phyloP scores from a whole-genome alignment of 2,797 vertebrate genomes.

The Lophius americanus region DNA sequence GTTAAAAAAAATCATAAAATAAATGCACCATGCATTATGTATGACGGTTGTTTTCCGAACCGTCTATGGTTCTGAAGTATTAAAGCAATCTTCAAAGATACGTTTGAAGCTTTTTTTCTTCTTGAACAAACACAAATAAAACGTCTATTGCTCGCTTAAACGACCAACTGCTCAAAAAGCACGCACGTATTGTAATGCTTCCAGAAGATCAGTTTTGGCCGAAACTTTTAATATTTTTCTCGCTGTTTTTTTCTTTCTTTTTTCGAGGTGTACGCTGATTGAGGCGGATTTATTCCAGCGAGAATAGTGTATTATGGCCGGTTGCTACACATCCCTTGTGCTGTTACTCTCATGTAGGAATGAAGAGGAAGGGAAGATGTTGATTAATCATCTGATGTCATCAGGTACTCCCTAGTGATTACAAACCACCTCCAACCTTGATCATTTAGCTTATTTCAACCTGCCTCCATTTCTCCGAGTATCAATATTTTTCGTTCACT shows the following conservation, averaged over 20 bases:
- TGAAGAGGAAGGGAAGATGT: slow-evolving; percentile 38
- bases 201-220: slow-evolving; percentile 9
- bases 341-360: slow-evolving; percentile 47
- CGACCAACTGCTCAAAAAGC: slow-evolving; percentile 42
- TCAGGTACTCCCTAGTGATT: slow-evolving; percentile 68
- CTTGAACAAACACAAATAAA: slow-evolving; percentile 32
- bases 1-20: slow-evolving; percentile 41
- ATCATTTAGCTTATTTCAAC: slow-evolving; percentile 56
- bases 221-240: slow-evolving; percentile 32
- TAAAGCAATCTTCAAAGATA: slow-evolving; percentile 65
- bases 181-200: slow-evolving; percentile 19
- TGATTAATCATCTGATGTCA: slow-evolving; percentile 68
- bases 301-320: slow-evolving; percentile 46
- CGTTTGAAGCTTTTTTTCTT: slow-evolving; percentile 16
- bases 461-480: slow-evolving; percentile 31
- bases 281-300: slow-evolving; percentile 39
- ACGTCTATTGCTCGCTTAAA: slow-evolving; percentile 37
- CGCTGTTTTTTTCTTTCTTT: neutral
- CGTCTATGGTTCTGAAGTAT: slow-evolving; percentile 62
- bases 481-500: slow-evolving; percentile 65
- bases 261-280: slow-evolving; percentile 3
- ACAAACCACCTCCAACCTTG: slow-evolving; percentile 58
- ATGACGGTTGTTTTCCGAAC: slow-evolving; percentile 56
- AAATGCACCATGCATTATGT: slow-evolving; percentile 66
- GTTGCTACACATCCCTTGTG: slow-evolving; percentile 39